These are phyloP conservation scores for Scaptomyza polygonia DNA, from an alignment of 2,888 invertebrate genomes.

Conservation along the genomic window DNA sequence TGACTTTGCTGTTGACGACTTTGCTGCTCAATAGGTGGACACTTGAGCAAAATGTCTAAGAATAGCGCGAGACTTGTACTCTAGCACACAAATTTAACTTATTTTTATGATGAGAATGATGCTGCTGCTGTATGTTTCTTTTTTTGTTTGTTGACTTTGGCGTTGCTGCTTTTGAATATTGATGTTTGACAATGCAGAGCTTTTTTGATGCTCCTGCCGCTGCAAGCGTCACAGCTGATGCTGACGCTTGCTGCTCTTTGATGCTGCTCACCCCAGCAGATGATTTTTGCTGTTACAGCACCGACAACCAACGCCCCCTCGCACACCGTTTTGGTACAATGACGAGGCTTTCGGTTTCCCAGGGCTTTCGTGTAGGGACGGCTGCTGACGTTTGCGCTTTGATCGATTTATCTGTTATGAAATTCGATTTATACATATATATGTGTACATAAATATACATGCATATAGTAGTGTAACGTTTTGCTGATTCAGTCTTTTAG, in stretches of 20 bases:
- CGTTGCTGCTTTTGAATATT: constrained; percentile 44
- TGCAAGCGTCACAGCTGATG: constrained; percentile 66
- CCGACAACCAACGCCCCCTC: constrained; percentile 29
- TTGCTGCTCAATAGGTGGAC: constrained; percentile 73
- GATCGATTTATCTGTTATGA: constrained; percentile 71
- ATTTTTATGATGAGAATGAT: constrained; percentile 27
- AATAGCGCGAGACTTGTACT: constrained; percentile 71
- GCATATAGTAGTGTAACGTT: constrained; percentile 9
- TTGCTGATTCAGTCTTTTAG: constrained; percentile 17
- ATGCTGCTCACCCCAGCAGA: constrained; percentile 75
- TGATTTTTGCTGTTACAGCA: constrained; percentile 64
- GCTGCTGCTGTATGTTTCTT: constrained; percentile 5
- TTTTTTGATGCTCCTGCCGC: constrained; percentile 42
- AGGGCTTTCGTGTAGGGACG: constrained; percentile 56
- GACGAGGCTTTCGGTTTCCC: constrained; percentile 47
- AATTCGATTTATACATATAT: constrained; percentile 73
- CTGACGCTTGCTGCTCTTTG: constrained; percentile 42
- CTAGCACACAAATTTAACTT: constrained; percentile 61
- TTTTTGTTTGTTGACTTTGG: constrained; percentile 48
- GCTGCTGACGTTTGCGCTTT: constrained; percentile 47
- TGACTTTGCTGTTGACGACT: constrained; percentile 49
- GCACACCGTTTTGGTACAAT: constrained; percentile 30
- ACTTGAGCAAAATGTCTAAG: constrained; percentile 75
- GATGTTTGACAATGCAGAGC: constrained; percentile 51
- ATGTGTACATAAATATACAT: neutral